These are phyloP conservation scores for Sturnira hondurensis DNA, from an alignment of 2,113 vertebrate genomes.

Conservation along the genomic window DNA sequence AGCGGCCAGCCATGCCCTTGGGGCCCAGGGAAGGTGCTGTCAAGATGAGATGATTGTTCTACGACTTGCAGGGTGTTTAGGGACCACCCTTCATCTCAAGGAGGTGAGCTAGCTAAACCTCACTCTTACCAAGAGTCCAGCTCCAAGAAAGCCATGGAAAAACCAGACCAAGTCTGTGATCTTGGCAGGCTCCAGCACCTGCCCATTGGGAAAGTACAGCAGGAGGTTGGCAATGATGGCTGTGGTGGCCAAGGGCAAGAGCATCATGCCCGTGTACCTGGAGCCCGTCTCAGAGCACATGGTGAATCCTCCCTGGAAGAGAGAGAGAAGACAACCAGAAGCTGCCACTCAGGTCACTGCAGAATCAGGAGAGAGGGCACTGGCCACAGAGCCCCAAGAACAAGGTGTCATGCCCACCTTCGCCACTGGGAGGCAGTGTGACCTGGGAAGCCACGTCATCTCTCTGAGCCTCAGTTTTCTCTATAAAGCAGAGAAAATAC, in stretches of 20 bases:
- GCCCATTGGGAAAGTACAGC: slow-evolving; percentile 79
- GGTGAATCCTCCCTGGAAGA: slow-evolving; percentile 32
- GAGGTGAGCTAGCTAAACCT: not conserved
- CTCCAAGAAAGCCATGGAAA: slow-evolving; percentile 81
- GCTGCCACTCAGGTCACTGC: no score
- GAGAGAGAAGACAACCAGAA: not conserved
- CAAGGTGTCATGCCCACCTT: not conserved
- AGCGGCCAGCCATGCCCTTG: not conserved
- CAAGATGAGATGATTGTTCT: not conserved
- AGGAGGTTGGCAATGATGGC: slow-evolving; percentile 79
- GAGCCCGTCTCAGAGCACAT: slow-evolving; percentile 78
- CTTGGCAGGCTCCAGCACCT: slow-evolving; percentile 65
- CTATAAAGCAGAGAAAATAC: not conserved
- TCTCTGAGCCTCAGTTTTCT: not conserved
- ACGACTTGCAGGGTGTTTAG: not conserved
- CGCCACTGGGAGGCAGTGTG: rapidly evolving
- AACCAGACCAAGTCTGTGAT: slow-evolving; percentile 81
- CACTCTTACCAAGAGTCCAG: slow-evolving; percentile 81
- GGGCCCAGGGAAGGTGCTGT: not conserved
- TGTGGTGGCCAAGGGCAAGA: slow-evolving; percentile 72
- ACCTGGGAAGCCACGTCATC: not conserved
- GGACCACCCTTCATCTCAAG: not conserved
- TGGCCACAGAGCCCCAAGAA: not conserved
- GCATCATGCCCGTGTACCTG: slow-evolving; percentile 59
- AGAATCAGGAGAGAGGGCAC: not conserved